Base-by-base conservation (phyloP, 2,113 vertebrate genomes). In the Heloderma charlesbogerti region DNA sequence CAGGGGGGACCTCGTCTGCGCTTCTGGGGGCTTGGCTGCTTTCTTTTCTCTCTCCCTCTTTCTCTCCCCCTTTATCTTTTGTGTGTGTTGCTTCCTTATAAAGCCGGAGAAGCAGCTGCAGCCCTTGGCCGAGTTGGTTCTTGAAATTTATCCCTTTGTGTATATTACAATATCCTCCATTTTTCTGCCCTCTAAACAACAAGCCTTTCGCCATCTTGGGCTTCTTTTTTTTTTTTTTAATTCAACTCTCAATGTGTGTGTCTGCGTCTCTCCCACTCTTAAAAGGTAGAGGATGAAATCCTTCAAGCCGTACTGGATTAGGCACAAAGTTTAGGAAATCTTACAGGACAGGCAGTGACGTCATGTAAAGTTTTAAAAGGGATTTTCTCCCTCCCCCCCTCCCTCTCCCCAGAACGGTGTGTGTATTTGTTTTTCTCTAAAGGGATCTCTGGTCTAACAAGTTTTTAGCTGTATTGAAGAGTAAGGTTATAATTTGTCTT, bases 141-240 rank as follows among this genome's bases (percentile, higher is more conserved):
- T 97, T 97, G 98, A 98, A 98, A 98, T 98, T 97, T 98, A 98
- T 99, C 98, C 98, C 99, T 99, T 99, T 99, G 99, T 99, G 98
- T 99, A 98, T 99, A 99, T 99, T 98, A 99, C 98, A 99, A 99
- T 99, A 99, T 99, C 99, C 99, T 99, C 99, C 99, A 99, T 99
- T 98, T 99, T 98, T 97, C 97, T 98, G 98, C 98, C 98, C 98
- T 99, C 98, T 98, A 98, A 99, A 99, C 99, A 99, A 99, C 99
- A 98, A 99, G 98, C 97, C 98, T 98, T 98, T 99, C 99, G 99
- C 99, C 99, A 99, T 99, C 98, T 99, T 99, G 99, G 98, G 98
- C 98, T 97, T 98, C 98, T 96, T 67, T 43, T 84, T 57, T 34
- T 69, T 34, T n/a, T 40, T 40, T 63, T 25, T 20, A 97, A 98